Evolutionary conservation across 2,113 vertebrate genomes (phyloP).

Genomic region (Pachycephala philippinensis): DNA sequence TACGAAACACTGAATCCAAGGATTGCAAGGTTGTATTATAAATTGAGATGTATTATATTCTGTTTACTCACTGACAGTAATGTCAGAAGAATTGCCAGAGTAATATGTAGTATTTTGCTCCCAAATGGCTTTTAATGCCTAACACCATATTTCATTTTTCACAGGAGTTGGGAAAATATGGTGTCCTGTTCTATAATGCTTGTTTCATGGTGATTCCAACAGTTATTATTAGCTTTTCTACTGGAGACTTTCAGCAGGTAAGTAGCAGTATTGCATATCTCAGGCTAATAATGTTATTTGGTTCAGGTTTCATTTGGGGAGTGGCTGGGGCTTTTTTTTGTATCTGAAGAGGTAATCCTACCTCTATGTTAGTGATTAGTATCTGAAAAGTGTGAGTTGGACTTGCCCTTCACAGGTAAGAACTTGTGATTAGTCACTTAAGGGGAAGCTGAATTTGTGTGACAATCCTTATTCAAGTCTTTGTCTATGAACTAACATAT

Average conservation of each 20-base stretch:
- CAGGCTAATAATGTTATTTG: background rate
- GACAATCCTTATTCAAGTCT: background rate
- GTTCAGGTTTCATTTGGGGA: background rate
- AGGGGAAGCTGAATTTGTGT: background rate
- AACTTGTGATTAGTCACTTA: background rate
- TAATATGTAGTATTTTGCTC: background rate
- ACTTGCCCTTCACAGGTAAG: background rate
- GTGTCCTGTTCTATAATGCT: slow-evolving; percentile 93
- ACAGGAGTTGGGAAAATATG: slow-evolving; percentile 88
- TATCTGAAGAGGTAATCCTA: background rate
- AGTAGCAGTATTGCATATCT: background rate
- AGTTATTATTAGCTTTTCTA: slow-evolving; percentile 76
- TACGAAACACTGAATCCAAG: background rate
- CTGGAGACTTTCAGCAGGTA: slow-evolving; percentile 86
- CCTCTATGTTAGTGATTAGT: background rate
- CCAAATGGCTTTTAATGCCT: background rate
- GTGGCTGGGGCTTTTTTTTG: background rate
- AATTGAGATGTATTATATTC: background rate
- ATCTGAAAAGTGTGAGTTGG: background rate
- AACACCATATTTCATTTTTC: background rate
- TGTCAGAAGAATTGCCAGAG: background rate
- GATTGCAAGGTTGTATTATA: background rate
- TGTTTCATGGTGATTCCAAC: slow-evolving; percentile 86
- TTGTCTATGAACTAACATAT: background rate
- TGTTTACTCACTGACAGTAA: background rate